phyloP scores from a whole-genome alignment of 2,113 vertebrate genomes.

The Syngnathoides biaculeatus region DNA sequence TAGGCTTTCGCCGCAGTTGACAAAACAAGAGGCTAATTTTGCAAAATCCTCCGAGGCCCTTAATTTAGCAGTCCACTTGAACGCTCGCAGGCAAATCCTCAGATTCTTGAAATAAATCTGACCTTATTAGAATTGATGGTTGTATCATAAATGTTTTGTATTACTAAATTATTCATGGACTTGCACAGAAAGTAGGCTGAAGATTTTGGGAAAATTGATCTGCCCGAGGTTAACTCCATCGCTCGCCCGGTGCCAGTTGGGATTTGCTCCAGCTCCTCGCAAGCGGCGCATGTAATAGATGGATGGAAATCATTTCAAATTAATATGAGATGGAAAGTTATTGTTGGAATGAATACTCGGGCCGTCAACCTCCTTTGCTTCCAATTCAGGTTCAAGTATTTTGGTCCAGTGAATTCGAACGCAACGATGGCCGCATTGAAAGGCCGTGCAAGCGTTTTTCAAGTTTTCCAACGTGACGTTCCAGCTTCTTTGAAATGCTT shows the following conservation, averaged over 20 bases:
- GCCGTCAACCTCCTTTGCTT: not conserved
- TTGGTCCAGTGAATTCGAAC: conserved; percentile 6
- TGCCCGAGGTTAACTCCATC: not conserved
- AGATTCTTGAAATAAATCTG: not conserved
- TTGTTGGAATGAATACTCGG: conserved; percentile 1
- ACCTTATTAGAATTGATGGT: not conserved
- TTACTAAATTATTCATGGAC: conserved; percentile 1
- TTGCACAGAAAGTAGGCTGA: conserved; percentile 4
- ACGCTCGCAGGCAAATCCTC: not conserved
- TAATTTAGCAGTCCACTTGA: not conserved
- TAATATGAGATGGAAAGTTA: conserved; percentile 3
- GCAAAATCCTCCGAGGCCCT: not conserved
- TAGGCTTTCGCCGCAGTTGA: not conserved
- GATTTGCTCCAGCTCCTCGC: conserved; percentile 1
- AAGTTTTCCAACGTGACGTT: conserved; percentile 22
- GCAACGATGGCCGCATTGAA: not conserved
- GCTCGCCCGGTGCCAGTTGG: not conserved
- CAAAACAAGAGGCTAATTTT: not conserved
- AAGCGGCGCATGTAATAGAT: conserved; percentile 8
- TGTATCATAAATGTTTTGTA: not conserved
- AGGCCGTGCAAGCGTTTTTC: conserved; percentile 11
- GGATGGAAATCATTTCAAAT: conserved; percentile 7
- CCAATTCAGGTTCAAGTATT: conserved; percentile 1
- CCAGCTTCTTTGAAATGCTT: conserved; percentile 26
- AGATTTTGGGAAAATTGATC: conserved; percentile 9